Evolutionary conservation across 37 sponge, comb jelly and placozoan species (phyloP), one percentile per base, ranked within the genome.

Genomic region (Dysidea cf. avara): DNA sequence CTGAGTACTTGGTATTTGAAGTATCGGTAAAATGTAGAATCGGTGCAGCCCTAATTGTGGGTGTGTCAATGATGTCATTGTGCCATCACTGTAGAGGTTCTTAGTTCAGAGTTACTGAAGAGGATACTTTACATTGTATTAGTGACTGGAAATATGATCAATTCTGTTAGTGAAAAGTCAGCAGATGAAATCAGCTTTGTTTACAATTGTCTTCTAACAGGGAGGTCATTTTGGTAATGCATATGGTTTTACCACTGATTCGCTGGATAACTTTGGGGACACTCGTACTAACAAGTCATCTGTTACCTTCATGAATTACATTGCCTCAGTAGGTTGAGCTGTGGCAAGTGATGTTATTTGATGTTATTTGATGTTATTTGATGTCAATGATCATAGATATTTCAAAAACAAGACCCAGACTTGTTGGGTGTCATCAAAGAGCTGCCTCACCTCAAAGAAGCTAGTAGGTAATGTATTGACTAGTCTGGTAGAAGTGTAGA

Each of bases 221-320:
- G 95, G 95, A 43, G 88, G 95, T n/a, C 25, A 79, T n/a, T 87
- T 88, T 35, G 92, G 92, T 14, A 81, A 80, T 83, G 95, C 95
- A 18, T 85, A 81, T 75, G 95, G 95, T 7, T 91, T 94, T 71
- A 94, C 80, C 3, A 31, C 91, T 17, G 39, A 71, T 7, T 90
- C 95, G 50, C 88, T 94, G 1, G 47, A 53, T 40, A 94, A 86
- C 71, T 68, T 94, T 36, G 78, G 79, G 36, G 95, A 94, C 81
- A 94, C 95, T 5, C 73, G 90, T 36, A 81, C 92, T 37, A 94
- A 91, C 72, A 91, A 57, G n/a, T 92, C 95, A 3, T 77, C 87
- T 1, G 75, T 94, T 84, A 86, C 95, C 21, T 61, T 87, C 2
- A 80, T 90, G n/a, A 83, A 94, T 70, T 94, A 64, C 67, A 74